These are phyloP conservation scores for Nomada flava DNA, from an alignment of 2,888 invertebrate species.

Conservation along the genomic window DNA sequence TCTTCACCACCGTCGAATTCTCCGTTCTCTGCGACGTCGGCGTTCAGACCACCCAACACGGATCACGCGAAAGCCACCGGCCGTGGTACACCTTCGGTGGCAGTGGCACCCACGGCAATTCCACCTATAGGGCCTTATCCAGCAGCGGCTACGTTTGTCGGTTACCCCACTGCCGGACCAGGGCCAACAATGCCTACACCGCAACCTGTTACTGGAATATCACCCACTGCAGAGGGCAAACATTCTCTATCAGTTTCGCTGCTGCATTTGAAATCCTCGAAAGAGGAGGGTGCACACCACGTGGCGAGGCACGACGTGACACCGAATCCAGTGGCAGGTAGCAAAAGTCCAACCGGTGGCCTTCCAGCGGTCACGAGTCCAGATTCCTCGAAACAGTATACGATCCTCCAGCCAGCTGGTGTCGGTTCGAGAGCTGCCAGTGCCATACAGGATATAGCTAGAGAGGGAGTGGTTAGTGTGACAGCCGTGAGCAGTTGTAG, in stretches of 20 bases:
- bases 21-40: constrained; percentile 91
- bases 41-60: constrained; percentile 90
- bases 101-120: constrained; percentile 75
- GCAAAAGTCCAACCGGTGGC: constrained; percentile 74
- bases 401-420: constrained; percentile 93
- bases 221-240: constrained; percentile 82
- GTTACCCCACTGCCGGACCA: constrained; percentile 86
- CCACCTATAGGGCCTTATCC: constrained; percentile 87
- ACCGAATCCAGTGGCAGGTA: constrained; percentile 71
- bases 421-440: constrained; percentile 92
- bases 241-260: constrained; percentile 82
- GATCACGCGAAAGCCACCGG: constrained; percentile 87
- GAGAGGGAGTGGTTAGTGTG: constrained; percentile 88
- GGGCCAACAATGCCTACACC: constrained; percentile 80
- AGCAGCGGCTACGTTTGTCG: constrained; percentile 91
- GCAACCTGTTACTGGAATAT: constrained; percentile 76
- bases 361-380: constrained; percentile 83
- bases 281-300: constrained; percentile 77
- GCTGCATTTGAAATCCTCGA: constrained; percentile 84
- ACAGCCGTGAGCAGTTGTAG: constrained; percentile 85
- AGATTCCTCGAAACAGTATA: constrained; percentile 91
- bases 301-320: constrained; percentile 70
- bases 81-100: constrained; percentile 76
- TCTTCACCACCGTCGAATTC: constrained; percentile 78
- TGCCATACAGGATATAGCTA: constrained; percentile 91